Evolutionary conservation across 2,888 invertebrate genomes (phyloP).

Genomic region (Ceramica pisi): DNA sequence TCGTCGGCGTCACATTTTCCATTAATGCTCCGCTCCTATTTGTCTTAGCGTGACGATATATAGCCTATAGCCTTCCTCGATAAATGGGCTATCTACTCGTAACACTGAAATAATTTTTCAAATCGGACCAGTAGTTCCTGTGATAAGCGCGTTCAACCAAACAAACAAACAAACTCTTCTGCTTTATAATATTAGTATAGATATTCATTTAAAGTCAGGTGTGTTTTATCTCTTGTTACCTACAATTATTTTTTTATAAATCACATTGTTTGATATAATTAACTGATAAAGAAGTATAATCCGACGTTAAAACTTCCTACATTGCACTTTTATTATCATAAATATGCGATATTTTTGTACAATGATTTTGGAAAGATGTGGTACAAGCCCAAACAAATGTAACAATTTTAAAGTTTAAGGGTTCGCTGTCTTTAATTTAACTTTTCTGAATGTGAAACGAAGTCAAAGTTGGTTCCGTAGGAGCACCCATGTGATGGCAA

Average conservation of each 20-base stretch:
- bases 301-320: conserved; percentile 42
- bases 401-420: not conserved
- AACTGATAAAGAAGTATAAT: conserved; percentile 32
- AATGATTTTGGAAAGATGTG: conserved; percentile 2
- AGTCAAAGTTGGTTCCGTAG: not conserved
- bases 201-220: not conserved
- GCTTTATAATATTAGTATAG: no score
- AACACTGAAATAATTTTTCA: no score
- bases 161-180: no score
- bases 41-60: no score
- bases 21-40: no score
- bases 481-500: not conserved
- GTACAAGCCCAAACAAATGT: not conserved
- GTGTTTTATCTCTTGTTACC: conserved; percentile 17
- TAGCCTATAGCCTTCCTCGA: no score
- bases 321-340: conserved; percentile 40
- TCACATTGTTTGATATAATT: conserved; percentile 22
- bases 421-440: no score
- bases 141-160: no score
- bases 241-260: conserved; percentile 15
- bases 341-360: conserved; percentile 15
- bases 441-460: not conserved
- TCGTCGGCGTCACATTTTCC: no score
- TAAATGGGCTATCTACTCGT: no score
- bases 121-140: no score